Conservation (phyloP, 2,113 vertebrate genomes). For the Mionectes macconnelli region DNA sequence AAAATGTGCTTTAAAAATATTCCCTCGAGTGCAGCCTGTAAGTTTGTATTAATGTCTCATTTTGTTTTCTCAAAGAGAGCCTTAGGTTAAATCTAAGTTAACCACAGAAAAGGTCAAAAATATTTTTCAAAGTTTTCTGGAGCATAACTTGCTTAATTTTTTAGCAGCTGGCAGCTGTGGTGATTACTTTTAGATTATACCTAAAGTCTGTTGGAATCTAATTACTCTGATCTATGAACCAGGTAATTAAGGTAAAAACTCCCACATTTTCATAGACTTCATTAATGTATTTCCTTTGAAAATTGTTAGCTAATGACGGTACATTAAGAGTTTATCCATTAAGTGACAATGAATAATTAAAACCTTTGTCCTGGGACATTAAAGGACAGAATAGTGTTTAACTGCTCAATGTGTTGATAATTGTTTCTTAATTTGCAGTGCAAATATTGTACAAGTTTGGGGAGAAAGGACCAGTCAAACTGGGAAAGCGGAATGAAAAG, state of each 20-base stretch:
- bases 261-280: slow-evolving; percentile 58
- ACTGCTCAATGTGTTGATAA: background rate
- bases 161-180: slow-evolving; percentile 65
- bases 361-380: slow-evolving; percentile 35
- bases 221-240: slow-evolving; percentile 73
- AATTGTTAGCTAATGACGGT: slow-evolving; percentile 63
- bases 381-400: slow-evolving; percentile 56
- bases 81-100: background rate
- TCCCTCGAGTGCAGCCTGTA: background rate
- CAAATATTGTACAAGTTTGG: background rate
- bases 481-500: background rate
- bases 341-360: slow-evolving; percentile 61
- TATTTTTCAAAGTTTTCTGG: slow-evolving; percentile 41
- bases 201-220: slow-evolving; percentile 64
- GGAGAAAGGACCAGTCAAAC: background rate
- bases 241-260: slow-evolving; percentile 70
- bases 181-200: slow-evolving; percentile 70
- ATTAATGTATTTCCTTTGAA: slow-evolving; percentile 69
- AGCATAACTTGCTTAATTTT: slow-evolving; percentile 39
- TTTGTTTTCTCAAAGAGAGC: background rate
- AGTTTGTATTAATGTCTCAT: background rate
- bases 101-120: slow-evolving; percentile 25
- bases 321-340: slow-evolving; percentile 53
- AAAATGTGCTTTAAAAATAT: background rate
- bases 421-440: slow-evolving; percentile 8